These are phyloP conservation scores for Chrysolina haemoptera DNA, from an alignment of 2,888 invertebrate genomes.

Conservation along the genomic window DNA sequence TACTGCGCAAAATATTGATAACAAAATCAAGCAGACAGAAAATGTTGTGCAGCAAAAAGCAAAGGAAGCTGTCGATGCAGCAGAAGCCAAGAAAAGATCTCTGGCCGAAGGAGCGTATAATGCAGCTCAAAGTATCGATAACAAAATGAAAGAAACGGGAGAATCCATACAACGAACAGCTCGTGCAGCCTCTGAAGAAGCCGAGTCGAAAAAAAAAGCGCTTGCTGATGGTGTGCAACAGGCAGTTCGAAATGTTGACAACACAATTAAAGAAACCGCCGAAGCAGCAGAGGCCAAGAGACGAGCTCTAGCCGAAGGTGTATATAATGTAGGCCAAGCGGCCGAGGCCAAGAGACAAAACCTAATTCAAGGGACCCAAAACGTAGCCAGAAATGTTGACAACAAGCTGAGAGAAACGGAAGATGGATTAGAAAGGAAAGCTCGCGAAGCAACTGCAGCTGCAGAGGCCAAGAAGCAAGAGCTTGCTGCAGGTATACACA, in stretches of 20 bases:
- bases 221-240: slow-evolving; percentile 45
- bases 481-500: slow-evolving; percentile 39
- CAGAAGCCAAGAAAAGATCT: slow-evolving; percentile 36
- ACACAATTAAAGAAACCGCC: slow-evolving; percentile 44
- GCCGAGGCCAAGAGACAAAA: slow-evolving; percentile 48
- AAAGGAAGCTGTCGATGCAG: slow-evolving; percentile 24
- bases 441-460: slow-evolving; percentile 45
- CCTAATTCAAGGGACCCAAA: slow-evolving; percentile 46
- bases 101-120: slow-evolving; percentile 37
- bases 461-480: slow-evolving; percentile 40
- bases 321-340: slow-evolving; percentile 41
- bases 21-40: slow-evolving; percentile 55
- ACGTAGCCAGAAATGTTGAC: slow-evolving; percentile 70
- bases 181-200: slow-evolving; percentile 44
- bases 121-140: slow-evolving; percentile 67
- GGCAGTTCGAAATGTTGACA: slow-evolving; percentile 38
- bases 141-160: slow-evolving; percentile 76
- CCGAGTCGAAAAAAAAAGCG: slow-evolving; percentile 47
- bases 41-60: not conserved
- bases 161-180: slow-evolving; percentile 42
- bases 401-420: slow-evolving; percentile 76
- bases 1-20: slow-evolving; percentile 65
- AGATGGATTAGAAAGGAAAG: slow-evolving; percentile 48
- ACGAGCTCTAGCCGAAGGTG: slow-evolving; percentile 36
- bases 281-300: slow-evolving; percentile 49